Evolutionary conservation across 2,797 vertebrate species (phyloP).

Genomic region (Phaenicophaeus curvirostris): DNA sequence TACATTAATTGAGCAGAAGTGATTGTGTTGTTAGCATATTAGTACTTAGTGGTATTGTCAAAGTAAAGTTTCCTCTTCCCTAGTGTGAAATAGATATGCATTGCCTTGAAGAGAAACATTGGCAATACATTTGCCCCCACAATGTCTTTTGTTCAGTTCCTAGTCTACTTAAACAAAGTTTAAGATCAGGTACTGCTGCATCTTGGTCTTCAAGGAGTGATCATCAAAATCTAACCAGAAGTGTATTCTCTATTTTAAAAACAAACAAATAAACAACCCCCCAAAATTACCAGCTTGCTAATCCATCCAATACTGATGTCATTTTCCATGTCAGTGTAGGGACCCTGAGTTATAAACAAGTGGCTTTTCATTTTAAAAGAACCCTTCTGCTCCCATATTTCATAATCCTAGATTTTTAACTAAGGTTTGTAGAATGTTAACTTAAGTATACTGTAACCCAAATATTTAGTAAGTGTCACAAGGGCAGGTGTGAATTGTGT

Average conservation of each 20-base stretch:
- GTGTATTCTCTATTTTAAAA: neutral
- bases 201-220: neutral
- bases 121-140: fast-evolving
- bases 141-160: neutral
- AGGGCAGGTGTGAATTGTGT: neutral
- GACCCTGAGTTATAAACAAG: neutral
- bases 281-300: neutral
- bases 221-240: neutral
- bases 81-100: neutral
- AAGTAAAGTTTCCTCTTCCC: neutral
- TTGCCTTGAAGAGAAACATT: neutral
- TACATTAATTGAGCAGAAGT: neutral
- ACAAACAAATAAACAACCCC: neutral
- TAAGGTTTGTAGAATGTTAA: neutral
- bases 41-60: neutral
- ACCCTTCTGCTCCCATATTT: neutral
- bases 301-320: neutral
- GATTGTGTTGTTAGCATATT: neutral
- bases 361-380: neutral
- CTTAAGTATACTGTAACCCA: neutral
- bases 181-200: neutral
- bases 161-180: neutral
- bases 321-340: neutral
- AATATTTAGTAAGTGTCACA: neutral
- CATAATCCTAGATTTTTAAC: neutral